Evolutionary conservation across 2,888 invertebrate species (phyloP).

Genomic region (Liodrosophila aerea): DNA sequence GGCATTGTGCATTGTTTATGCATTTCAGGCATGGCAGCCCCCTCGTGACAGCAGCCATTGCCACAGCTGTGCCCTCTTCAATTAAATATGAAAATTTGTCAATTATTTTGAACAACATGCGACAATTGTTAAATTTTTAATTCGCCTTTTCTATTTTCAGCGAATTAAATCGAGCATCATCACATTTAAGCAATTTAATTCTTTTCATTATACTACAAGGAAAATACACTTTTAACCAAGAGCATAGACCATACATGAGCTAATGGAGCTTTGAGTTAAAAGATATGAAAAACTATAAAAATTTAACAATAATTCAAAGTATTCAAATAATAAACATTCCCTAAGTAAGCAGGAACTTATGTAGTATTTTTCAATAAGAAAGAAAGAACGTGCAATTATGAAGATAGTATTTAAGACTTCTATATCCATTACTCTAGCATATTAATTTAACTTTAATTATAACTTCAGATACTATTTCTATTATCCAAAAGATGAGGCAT

Average conservation of each 20-base stretch:
- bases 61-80: conserved; percentile 69
- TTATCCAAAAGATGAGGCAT: too few relatives aligned
- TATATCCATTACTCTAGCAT: too few relatives aligned
- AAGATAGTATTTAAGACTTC: too few relatives aligned
- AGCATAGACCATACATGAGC: not conserved
- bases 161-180: conserved; percentile 48
- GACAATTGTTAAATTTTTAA: conserved; percentile 78
- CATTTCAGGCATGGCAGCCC: conserved; percentile 54
- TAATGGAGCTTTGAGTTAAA: too few relatives aligned
- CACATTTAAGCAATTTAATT: conserved; percentile 10
- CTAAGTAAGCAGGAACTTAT: too few relatives aligned
- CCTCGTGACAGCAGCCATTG: conserved; percentile 63
- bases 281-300: too few relatives aligned
- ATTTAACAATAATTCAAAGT: too few relatives aligned
- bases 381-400: too few relatives aligned
- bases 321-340: too few relatives aligned
- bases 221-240: not conserved
- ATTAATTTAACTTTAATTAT: too few relatives aligned
- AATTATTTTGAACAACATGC: conserved; percentile 77
- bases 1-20: conserved; percentile 67
- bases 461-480: too few relatives aligned
- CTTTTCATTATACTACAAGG: not conserved
- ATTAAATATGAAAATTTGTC: conserved; percentile 79
- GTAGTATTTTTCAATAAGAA: too few relatives aligned
- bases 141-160: conserved; percentile 56